Evolutionary conservation across 1,140 invertebrate species (phyloP).

Genomic region (Caenorhabditis briggsae): DNA sequence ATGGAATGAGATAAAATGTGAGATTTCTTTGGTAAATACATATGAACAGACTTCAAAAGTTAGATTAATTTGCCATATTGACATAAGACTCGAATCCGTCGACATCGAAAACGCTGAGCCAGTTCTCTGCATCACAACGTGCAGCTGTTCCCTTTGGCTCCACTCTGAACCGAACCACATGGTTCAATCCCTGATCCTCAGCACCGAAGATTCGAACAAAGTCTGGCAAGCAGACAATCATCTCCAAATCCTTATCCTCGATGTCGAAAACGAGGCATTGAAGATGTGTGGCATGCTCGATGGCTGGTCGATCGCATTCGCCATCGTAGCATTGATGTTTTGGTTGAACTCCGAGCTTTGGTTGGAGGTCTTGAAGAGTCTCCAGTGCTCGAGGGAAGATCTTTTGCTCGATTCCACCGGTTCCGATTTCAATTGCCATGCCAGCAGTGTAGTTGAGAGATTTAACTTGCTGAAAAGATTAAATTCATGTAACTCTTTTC

Average conservation of each 20-base stretch:
- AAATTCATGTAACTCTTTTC: no score
- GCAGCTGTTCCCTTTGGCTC: not conserved
- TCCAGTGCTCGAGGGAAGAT: not conserved
- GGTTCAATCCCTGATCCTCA: not conserved
- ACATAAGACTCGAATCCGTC: not conserved
- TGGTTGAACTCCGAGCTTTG: conserved; percentile 9
- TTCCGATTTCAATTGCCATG: not conserved
- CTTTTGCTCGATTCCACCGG: not conserved
- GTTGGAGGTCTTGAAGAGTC: not conserved
- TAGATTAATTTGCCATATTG: not conserved
- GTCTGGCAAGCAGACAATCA: not conserved
- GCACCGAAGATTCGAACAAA: not conserved
- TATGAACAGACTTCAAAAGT: no score
- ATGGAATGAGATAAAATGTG: not conserved
- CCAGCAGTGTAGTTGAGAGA: not conserved
- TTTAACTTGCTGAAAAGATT: not conserved
- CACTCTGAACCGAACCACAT: not conserved
- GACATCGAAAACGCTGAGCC: not conserved
- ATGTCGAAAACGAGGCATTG: conserved; percentile 1
- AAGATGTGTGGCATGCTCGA: not conserved
- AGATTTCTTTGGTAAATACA: not conserved
- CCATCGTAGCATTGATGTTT: not conserved
- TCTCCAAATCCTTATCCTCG: not conserved
- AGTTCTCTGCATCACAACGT: not conserved
- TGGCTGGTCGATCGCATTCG: not conserved